These are phyloP conservation scores for Heteromurus nitidus DNA, from an alignment of 2,888 invertebrate genomes.

Conservation along the genomic window DNA sequence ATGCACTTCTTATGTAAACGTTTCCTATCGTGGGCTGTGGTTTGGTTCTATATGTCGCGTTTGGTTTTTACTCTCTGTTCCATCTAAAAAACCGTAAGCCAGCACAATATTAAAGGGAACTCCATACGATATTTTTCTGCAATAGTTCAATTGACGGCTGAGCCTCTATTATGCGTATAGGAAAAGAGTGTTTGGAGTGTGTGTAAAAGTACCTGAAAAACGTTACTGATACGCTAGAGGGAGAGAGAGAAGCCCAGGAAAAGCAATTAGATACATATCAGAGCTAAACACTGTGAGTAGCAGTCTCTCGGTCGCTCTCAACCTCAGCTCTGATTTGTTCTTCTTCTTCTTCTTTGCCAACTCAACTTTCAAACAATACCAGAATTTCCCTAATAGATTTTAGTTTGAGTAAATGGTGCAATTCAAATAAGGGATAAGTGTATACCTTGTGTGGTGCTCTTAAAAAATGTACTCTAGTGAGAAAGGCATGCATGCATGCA, in stretches of 20 bases:
- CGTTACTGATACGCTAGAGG: background rate
- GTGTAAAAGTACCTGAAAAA: conserved; percentile 22
- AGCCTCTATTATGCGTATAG: too few species aligned
- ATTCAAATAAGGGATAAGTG: too few species aligned
- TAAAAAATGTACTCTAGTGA: too few species aligned
- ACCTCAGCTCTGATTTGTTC: background rate
- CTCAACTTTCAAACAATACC: background rate
- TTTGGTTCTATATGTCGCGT: background rate
- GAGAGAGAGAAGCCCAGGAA: conserved; percentile 38
- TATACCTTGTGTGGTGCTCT: background rate
- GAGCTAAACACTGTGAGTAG: background rate
- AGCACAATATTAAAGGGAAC: background rate
- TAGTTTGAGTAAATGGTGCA: background rate
- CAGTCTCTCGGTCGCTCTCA: too few species aligned
- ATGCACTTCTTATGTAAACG: too few species aligned
- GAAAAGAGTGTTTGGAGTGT: conserved; percentile 9
- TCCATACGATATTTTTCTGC: background rate
- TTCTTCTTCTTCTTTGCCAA: background rate
- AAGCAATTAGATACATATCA: conserved; percentile 38
- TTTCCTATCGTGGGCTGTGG: too few species aligned
- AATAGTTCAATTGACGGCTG: conserved; percentile 8
- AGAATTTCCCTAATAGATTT: conserved; percentile 23
- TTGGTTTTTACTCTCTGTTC: background rate
- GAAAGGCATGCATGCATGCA: background rate
- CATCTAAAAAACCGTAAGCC: background rate